Conservation (phyloP, 2,888 invertebrate species). For the Conops quadrifasciatus region DNA sequence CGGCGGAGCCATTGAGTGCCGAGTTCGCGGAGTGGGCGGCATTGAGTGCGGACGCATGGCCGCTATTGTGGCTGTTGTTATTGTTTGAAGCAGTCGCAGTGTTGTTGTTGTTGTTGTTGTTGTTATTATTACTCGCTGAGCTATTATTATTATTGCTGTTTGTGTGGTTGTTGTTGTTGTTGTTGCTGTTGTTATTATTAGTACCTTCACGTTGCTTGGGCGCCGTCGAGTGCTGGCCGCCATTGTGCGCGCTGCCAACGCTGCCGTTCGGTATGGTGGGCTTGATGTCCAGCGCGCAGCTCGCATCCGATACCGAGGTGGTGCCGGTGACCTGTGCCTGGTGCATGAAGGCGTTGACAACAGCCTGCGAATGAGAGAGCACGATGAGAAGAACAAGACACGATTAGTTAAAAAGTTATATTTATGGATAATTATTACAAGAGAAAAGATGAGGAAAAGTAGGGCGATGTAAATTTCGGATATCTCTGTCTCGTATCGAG, state of each 20-base stretch:
- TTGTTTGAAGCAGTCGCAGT: slow-evolving; percentile 46
- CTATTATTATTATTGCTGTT: slow-evolving; percentile 49
- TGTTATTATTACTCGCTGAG: slow-evolving; percentile 50
- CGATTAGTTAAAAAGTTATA: neutral
- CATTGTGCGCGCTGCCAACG: slow-evolving; percentile 50
- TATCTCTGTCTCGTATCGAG: neutral
- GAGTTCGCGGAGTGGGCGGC: slow-evolving; percentile 43
- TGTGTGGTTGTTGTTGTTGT: slow-evolving; percentile 46
- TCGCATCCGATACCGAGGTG: slow-evolving; percentile 66
- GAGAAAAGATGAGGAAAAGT: neutral
- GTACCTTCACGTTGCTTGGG: slow-evolving; percentile 86
- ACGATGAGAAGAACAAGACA: neutral
- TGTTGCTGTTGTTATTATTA: slow-evolving; percentile 56
- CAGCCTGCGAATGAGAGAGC: slow-evolving; percentile 67
- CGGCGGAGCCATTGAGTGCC: slow-evolving; percentile 50
- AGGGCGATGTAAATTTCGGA: neutral
- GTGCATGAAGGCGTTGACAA: slow-evolving; percentile 88
- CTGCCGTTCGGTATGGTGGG: slow-evolving; percentile 67
- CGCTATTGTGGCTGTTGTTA: slow-evolving; percentile 45
- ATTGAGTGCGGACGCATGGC: slow-evolving; percentile 27
- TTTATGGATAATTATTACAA: neutral
- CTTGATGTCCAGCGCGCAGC: slow-evolving; percentile 72
- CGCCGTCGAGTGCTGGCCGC: slow-evolving; percentile 63
- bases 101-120: slow-evolving; percentile 57
- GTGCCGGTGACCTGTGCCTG: slow-evolving; percentile 72